Conservation (phyloP, 2,888 invertebrate genomes). For the Leptothorax acervorum region DNA sequence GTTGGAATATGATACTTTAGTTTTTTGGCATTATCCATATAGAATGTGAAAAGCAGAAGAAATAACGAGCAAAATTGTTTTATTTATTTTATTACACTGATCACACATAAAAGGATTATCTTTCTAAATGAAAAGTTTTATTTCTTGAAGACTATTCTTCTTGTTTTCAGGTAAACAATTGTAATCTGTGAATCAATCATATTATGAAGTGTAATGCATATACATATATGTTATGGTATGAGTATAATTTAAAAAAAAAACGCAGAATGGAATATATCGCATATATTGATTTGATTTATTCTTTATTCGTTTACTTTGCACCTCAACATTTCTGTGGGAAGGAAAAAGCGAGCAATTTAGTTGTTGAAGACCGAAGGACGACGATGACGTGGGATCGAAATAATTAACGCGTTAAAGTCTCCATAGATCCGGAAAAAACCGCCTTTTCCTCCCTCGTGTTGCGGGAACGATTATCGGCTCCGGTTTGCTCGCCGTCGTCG, state of each 20-base stretch:
- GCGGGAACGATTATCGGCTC: conserved; percentile 47
- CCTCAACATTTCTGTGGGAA: background rate
- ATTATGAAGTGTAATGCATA: background rate
- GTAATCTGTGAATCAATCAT: background rate
- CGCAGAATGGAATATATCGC: background rate
- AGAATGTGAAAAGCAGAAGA: background rate
- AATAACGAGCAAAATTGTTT: background rate
- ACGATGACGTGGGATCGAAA: background rate
- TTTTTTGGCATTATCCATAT: background rate
- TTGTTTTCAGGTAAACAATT: background rate
- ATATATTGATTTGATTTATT: background rate
- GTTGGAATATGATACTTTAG: background rate
- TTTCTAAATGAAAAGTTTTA: background rate
- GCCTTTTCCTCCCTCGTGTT: background rate
- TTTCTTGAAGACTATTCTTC: background rate
- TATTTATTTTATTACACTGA: background rate
- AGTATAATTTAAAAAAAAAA: background rate
- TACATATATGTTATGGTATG: background rate
- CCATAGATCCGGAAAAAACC: background rate
- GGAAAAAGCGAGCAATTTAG: background rate
- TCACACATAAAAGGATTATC: background rate
- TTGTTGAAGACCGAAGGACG: background rate
- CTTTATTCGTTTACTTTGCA: background rate
- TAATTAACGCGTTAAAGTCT: conserved; percentile 26
- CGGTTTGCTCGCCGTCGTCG: conserved; percentile 53